phyloP scores from a whole-genome alignment of 1,140 invertebrate genomes.

The Helicoverpa zea region DNA sequence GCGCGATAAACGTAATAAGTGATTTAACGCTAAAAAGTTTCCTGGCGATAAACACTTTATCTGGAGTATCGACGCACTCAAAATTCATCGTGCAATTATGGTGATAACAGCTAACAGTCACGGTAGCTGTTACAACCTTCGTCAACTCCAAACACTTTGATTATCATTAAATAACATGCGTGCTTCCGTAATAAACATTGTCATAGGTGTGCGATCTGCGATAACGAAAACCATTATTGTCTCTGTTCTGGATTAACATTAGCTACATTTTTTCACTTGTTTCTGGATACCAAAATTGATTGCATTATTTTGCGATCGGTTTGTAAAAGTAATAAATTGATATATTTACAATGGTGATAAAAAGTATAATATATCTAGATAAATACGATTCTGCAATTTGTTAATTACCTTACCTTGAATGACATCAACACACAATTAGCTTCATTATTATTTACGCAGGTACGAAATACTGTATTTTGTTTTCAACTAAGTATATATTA shows the following conservation, averaged over 20 bases:
- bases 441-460: neutral
- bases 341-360: constrained; percentile 3
- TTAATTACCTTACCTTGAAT: neutral
- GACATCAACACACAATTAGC: neutral
- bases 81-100: constrained; percentile 56
- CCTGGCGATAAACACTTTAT: constrained; percentile 55
- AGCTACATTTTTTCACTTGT: too few species aligned
- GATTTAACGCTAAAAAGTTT: constrained; percentile 45
- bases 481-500: neutral
- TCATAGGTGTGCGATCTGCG: neutral
- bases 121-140: constrained; percentile 55
- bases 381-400: neutral
- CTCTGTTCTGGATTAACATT: neutral
- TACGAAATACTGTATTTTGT: neutral
- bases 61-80: constrained; percentile 52
- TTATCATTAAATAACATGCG: constrained; percentile 19
- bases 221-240: neutral
- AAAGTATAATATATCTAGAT: neutral
- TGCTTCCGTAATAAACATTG: constrained; percentile 10
- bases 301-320: constrained; percentile 2
- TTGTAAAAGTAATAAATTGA: neutral
- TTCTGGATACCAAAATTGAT: neutral
- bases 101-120: constrained; percentile 55
- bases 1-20: constrained; percentile 34
- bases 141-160: constrained; percentile 21